Evolutionary conservation across 92 coral and sea anemone species (phyloP).

Genomic region (Chrysogorgia sp.): DNA sequence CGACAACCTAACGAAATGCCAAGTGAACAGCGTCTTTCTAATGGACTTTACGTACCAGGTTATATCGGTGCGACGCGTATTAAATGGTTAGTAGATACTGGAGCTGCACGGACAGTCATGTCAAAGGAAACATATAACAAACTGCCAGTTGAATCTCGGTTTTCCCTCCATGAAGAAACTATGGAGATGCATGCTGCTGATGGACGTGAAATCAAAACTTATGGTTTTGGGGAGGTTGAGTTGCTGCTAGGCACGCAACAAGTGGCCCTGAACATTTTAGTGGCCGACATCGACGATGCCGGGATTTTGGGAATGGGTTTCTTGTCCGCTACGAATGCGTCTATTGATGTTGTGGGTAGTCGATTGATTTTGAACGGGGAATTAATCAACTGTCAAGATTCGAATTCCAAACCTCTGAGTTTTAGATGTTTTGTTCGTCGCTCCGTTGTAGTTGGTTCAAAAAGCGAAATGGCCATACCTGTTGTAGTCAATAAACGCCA

Average conservation of each 20-base stretch:
- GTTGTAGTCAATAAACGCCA: constrained; percentile 42
- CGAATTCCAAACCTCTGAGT: constrained; percentile 37
- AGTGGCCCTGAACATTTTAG: constrained; percentile 23
- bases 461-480: constrained; percentile 39
- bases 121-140: constrained; percentile 35
- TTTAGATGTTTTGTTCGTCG: constrained; percentile 57
- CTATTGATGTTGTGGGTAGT: constrained; percentile 39
- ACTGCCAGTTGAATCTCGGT: constrained; percentile 17
- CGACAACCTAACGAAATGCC: not conserved
- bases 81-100: constrained; percentile 51
- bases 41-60: constrained; percentile 50
- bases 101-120: constrained; percentile 54
- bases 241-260: constrained; percentile 37
- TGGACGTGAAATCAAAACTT: constrained; percentile 29
- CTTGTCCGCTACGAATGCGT: constrained; percentile 39
- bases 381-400: constrained; percentile 38
- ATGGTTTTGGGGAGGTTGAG: constrained; percentile 29
- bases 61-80: constrained; percentile 44
- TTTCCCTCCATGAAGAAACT: not conserved
- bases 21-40: not conserved
- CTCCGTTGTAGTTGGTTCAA: constrained; percentile 29
- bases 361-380: constrained; percentile 42
- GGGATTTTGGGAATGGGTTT: constrained; percentile 65
- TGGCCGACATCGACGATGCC: constrained; percentile 55
- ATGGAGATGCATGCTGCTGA: constrained; percentile 39